phyloP scores from a whole-genome alignment of 2,113 vertebrate species.

The Paracanthobrama guichenoti region DNA sequence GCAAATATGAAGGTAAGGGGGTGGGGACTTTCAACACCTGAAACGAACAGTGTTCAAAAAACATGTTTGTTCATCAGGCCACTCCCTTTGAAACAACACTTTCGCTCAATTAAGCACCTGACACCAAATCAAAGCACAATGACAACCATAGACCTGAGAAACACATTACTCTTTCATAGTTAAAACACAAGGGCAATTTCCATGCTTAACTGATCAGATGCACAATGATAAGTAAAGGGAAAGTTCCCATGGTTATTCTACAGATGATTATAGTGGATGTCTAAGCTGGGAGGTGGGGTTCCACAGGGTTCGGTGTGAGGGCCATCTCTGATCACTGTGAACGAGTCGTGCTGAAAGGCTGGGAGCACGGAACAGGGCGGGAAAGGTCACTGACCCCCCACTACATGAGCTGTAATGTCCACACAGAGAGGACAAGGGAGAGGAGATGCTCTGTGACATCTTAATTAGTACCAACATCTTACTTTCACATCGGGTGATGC shows the following conservation, averaged over 20 bases:
- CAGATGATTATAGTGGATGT: conserved; percentile 54
- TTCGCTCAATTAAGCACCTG: conserved; percentile 8
- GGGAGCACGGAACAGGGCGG: conserved; percentile 64
- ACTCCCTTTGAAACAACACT: conserved; percentile 25
- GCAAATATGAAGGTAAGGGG: neutral
- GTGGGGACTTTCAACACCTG: neutral
- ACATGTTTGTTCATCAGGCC: neutral
- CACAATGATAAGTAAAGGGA: conserved; percentile 38
- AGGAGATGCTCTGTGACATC: conserved; percentile 73
- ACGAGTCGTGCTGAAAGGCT: conserved; percentile 70
- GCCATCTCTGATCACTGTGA: conserved; percentile 72
- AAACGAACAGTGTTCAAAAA: conserved; percentile 15
- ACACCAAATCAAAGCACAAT: conserved; percentile 14
- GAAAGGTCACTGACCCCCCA: conserved; percentile 75
- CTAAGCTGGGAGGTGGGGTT: conserved; percentile 71
- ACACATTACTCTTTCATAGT: neutral
- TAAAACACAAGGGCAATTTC: conserved; percentile 10
- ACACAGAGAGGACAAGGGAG: conserved; percentile 70
- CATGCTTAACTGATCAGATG: conserved; percentile 8
- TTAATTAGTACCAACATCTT: conserved; percentile 75
- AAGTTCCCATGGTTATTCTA: conserved; percentile 49
- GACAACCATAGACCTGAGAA: conserved; percentile 12
- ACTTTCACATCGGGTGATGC: conserved; percentile 65
- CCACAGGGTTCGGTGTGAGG: conserved; percentile 68
- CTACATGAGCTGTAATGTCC: conserved; percentile 79